A percentile compares a stretch with the other conserved stretches of the same genome.
These are phyloP conservation scores for Notothenia coriiceps DNA, from an alignment of 2,113 vertebrate species.

Conservation along the genomic window DNA sequence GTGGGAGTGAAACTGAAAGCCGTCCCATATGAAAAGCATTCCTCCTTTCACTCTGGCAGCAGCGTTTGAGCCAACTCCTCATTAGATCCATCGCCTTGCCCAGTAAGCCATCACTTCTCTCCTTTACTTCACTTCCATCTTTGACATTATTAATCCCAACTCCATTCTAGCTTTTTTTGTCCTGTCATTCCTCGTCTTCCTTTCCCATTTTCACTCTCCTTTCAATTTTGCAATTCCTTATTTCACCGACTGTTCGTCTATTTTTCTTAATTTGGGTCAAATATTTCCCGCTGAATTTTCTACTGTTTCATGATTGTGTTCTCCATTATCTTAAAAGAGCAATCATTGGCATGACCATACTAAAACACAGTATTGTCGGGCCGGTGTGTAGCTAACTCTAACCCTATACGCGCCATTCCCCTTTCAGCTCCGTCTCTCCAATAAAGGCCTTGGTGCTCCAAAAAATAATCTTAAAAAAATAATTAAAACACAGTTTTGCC, in stretches of 20 bases:
- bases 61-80: conserved; percentile 23
- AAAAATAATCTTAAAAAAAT: too few species aligned
- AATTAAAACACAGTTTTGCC: too few species aligned
- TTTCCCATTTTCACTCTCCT: not conserved
- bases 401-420: too few species aligned
- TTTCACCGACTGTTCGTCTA: not conserved
- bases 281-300: not conserved
- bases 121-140: not conserved
- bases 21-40: not conserved
- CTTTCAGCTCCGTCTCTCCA: too few species aligned
- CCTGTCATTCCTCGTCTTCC: not conserved
- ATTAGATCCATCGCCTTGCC: conserved; percentile 21
- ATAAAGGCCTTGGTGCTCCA: too few species aligned
- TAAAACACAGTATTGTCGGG: too few species aligned
- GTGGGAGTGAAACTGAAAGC: not conserved
- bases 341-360: too few species aligned
- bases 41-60: not conserved
- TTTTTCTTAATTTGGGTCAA: conserved; percentile 1
- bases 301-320: not conserved
- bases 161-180: conserved; percentile 12
- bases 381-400: too few species aligned
- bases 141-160: not conserved
- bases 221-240: not conserved
- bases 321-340: too few species aligned
- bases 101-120: conserved; percentile 44